Conservation (phyloP, 2,888 invertebrate genomes). For the Pharmacophagus antenor region DNA sequence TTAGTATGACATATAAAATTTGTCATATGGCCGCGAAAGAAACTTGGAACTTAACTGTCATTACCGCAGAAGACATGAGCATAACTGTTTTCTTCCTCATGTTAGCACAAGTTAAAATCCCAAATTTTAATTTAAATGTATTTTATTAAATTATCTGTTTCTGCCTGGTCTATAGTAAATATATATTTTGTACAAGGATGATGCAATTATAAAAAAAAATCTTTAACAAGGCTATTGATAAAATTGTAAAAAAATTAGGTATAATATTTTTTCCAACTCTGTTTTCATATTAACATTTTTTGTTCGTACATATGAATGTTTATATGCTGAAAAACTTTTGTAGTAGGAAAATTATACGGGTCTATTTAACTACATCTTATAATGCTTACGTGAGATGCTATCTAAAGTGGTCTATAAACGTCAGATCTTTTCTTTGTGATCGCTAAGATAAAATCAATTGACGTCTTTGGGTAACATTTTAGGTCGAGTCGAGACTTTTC, state of each 20-base stretch:
- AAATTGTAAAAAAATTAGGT: too few species aligned
- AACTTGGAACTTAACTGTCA: background rate
- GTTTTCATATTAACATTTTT: background rate
- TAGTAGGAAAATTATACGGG: background rate
- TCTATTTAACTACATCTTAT: background rate
- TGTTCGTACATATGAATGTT: background rate
- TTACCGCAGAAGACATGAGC: background rate
- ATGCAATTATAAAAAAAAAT: too few species aligned
- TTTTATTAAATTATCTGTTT: too few species aligned
- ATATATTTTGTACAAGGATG: too few species aligned
- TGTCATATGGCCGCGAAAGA: too few species aligned
- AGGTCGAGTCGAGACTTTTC: conserved; percentile 13
- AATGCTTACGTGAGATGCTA: conserved; percentile 14
- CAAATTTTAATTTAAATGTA: too few species aligned
- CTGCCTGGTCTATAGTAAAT: too few species aligned
- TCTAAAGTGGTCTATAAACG: conserved; percentile 22
- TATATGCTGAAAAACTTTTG: background rate
- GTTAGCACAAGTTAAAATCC: background rate
- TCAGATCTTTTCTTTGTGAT: conserved; percentile 27
- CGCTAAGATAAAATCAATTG: conserved; percentile 24
- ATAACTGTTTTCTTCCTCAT: background rate
- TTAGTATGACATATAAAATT: background rate
- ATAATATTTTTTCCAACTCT: too few species aligned
- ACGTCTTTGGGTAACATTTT: conserved; percentile 11
- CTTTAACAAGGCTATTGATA: too few species aligned